Conservation (phyloP, 1,140 invertebrate species). For the Trinorchestia longiramus region DNA sequence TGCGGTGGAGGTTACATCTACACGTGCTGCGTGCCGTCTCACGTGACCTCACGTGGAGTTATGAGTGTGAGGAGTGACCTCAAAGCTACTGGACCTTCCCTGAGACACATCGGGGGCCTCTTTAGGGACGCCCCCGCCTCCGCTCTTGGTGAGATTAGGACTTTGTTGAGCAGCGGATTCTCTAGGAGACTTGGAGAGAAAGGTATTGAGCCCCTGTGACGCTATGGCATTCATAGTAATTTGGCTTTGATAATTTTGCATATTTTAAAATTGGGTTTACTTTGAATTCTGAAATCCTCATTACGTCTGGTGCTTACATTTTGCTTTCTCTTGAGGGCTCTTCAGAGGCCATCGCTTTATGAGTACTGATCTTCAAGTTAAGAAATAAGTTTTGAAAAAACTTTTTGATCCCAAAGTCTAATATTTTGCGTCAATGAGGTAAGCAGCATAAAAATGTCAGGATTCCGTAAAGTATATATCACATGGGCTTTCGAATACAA, state of each 20-base stretch:
- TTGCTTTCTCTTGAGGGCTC: background rate
- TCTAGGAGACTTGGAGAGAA: background rate
- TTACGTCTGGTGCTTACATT: background rate
- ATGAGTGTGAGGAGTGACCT: slow-evolving; percentile 41
- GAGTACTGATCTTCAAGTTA: background rate
- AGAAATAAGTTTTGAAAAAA: background rate
- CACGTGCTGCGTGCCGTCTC: slow-evolving; percentile 76
- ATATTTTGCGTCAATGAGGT: background rate
- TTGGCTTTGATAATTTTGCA: background rate
- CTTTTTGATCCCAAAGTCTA: background rate
- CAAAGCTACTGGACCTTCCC: background rate
- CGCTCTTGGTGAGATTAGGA: slow-evolving; percentile 50
- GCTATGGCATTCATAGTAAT: background rate
- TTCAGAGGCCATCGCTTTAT: background rate
- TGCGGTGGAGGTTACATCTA: slow-evolving; percentile 76
- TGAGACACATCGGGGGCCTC: slow-evolving; percentile 19
- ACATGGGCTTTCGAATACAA: background rate
- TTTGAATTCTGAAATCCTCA: background rate
- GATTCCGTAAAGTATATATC: background rate
- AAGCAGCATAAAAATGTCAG: background rate
- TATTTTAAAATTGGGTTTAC: background rate
- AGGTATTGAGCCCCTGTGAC: background rate
- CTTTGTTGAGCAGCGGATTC: background rate
- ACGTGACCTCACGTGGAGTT: slow-evolving; percentile 3
- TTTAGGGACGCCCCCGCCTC: slow-evolving; percentile 57